Evolutionary conservation across 2,888 invertebrate species (phyloP).

Genomic region (Ochlodes sylvanus): DNA sequence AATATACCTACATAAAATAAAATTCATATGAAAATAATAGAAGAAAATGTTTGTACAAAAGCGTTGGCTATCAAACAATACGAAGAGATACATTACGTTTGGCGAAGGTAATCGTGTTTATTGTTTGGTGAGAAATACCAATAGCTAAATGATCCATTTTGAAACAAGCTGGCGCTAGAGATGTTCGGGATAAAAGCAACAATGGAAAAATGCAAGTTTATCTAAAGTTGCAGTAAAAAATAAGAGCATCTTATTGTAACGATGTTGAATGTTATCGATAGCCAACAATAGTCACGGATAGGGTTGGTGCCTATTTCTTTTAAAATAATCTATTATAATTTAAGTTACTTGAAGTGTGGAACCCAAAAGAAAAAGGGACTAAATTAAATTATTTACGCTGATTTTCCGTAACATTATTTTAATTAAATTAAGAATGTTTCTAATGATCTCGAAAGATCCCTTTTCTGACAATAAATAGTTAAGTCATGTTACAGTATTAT

Average conservation of each 20-base stretch:
- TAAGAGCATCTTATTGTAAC: constrained; percentile 32
- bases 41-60: not conserved
- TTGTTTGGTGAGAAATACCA: constrained; percentile 3
- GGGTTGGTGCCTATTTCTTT: not conserved
- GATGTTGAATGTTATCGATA: constrained; percentile 28
- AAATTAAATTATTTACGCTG: too few relatives aligned
- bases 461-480: too few relatives aligned
- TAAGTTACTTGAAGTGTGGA: too few relatives aligned
- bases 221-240: constrained; percentile 24
- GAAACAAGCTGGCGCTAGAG: constrained; percentile 24
- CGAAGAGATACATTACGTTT: not conserved
- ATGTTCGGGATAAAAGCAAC: constrained; percentile 24
- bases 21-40: too few relatives aligned
- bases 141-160: constrained; percentile 11
- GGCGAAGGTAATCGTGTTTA: not conserved
- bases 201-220: constrained; percentile 21
- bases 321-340: too few relatives aligned
- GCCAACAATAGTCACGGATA: constrained; percentile 12
- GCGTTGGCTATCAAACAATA: not conserved
- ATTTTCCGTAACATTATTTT: too few relatives aligned
- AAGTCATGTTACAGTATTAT: too few relatives aligned
- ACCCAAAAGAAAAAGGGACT: too few relatives aligned
- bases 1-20: too few relatives aligned
- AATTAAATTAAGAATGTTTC: too few relatives aligned
- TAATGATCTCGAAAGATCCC: too few relatives aligned